phyloP scores from a whole-genome alignment of 2,113 vertebrate genomes.

The Arenaria interpres region DNA sequence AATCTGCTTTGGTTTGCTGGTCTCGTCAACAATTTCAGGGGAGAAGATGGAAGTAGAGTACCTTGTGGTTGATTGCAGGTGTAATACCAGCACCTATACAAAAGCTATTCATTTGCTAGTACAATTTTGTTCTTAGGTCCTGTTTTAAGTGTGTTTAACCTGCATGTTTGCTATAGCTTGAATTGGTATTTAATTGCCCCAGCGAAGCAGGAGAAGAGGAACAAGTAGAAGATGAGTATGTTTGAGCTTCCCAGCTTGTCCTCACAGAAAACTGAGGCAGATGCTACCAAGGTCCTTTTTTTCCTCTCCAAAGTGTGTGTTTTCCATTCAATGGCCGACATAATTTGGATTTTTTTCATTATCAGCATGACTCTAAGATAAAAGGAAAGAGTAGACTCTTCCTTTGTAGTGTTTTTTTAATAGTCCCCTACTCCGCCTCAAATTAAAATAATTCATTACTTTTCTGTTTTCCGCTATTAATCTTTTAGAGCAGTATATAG shows the following conservation, averaged over 20 bases:
- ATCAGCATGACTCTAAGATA: not conserved
- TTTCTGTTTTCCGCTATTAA: not conserved
- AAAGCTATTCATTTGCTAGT: not conserved
- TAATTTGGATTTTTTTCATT: not conserved
- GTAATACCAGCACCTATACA: not conserved
- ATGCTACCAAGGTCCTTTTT: not conserved
- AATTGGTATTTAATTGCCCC: not conserved
- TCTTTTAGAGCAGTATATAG: not conserved
- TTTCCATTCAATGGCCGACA: not conserved
- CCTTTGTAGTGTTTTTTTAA: not conserved
- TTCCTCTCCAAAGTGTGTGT: not conserved
- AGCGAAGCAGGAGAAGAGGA: not conserved
- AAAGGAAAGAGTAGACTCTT: not conserved
- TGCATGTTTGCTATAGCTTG: not conserved
- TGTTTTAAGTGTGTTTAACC: not conserved
- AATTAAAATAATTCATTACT: not conserved
- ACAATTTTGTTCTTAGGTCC: not conserved
- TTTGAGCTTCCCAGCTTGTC: not conserved
- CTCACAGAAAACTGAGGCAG: not conserved
- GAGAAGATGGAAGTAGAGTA: not conserved
- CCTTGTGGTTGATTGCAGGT: not conserved
- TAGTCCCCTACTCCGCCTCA: not conserved
- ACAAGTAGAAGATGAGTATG: not conserved
- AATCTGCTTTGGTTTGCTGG: not conserved
- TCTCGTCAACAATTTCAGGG: not conserved